phyloP scores from a whole-genome alignment of 1,140 invertebrate genomes.

The Cotesia chilonis region DNA sequence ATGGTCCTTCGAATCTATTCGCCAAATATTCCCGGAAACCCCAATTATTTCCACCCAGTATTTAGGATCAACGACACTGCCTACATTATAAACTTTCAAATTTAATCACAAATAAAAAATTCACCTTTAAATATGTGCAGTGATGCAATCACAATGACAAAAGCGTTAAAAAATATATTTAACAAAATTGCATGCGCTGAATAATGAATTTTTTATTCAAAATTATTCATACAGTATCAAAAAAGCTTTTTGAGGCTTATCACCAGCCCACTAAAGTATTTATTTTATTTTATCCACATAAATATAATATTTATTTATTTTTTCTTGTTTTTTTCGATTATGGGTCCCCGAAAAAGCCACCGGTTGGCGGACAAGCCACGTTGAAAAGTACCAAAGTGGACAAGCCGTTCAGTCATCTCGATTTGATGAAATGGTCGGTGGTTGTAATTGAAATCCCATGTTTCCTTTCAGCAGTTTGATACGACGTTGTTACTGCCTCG shows the following conservation, averaged over 20 bases:
- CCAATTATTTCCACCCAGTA: too few relatives aligned
- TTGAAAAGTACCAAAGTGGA: neutral
- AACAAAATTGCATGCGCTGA: constrained; percentile 36
- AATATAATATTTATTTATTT: neutral
- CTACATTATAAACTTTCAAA: too few relatives aligned
- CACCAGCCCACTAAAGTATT: neutral
- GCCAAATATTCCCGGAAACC: too few relatives aligned
- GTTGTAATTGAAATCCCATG: constrained; percentile 61
- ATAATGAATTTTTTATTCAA: constrained; percentile 8
- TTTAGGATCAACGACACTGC: too few relatives aligned
- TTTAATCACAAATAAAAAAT: too few relatives aligned
- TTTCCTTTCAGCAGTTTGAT: constrained; percentile 55
- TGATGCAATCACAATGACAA: too few relatives aligned
- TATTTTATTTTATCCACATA: constrained; percentile 6
- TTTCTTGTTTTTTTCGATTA: neutral
- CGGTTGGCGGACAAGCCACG: too few relatives aligned
- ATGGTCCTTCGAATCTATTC: too few relatives aligned
- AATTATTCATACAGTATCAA: neutral
- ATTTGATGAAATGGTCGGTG: constrained; percentile 55
- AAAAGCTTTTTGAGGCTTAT: constrained; percentile 6
- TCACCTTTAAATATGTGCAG: too few relatives aligned
- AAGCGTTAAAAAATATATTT: constrained; percentile 2
- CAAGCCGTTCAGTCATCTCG: constrained; percentile 37
- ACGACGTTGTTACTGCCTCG: constrained; percentile 43
- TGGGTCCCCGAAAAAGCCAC: constrained; percentile 17